These are phyloP conservation scores for Parochlus steinenii DNA, from an alignment of 2,888 invertebrate genomes.

Conservation along the genomic window DNA sequence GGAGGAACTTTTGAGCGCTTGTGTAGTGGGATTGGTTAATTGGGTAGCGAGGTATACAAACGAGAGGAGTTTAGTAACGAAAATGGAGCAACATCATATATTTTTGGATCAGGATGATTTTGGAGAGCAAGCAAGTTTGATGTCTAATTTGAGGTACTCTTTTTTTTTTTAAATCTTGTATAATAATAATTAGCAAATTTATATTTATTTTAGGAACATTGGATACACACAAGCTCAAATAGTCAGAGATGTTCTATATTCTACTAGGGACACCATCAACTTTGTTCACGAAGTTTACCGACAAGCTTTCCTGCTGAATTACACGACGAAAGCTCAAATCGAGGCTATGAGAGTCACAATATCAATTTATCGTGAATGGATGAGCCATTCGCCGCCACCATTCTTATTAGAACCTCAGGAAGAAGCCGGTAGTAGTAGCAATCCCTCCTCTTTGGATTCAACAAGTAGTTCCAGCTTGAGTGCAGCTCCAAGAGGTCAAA, in stretches of 20 bases:
- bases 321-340: slow-evolving; percentile 51
- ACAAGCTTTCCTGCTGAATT: slow-evolving; percentile 81
- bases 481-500: slow-evolving; percentile 32
- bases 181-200: no score
- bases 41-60: slow-evolving; percentile 80
- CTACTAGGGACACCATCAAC: slow-evolving; percentile 79
- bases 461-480: no score
- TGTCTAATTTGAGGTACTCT: slow-evolving; percentile 17
- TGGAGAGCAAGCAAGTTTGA: slow-evolving; percentile 21
- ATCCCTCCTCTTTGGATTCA: slow-evolving; percentile 23
- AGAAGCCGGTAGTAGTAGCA: slow-evolving; percentile 24
- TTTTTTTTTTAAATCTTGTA: no score
- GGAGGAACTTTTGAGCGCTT: slow-evolving; percentile 44
- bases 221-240: slow-evolving; percentile 35
- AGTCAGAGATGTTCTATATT: slow-evolving; percentile 75
- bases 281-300: slow-evolving; percentile 88
- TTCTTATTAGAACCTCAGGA: slow-evolving; percentile 62
- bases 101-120: slow-evolving; percentile 25
- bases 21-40: slow-evolving; percentile 72
- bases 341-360: slow-evolving; percentile 78
- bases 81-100: slow-evolving; percentile 10
- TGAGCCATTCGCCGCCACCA: slow-evolving; percentile 62
- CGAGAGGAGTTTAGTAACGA: slow-evolving; percentile 35
- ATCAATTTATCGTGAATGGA: slow-evolving; percentile 88
- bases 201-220: slow-evolving; percentile 33